Evolutionary conservation across 1,140 invertebrate species (phyloP), one percentile per base, ranked within the genome.

Genomic region (Marisa cornuarietis): DNA sequence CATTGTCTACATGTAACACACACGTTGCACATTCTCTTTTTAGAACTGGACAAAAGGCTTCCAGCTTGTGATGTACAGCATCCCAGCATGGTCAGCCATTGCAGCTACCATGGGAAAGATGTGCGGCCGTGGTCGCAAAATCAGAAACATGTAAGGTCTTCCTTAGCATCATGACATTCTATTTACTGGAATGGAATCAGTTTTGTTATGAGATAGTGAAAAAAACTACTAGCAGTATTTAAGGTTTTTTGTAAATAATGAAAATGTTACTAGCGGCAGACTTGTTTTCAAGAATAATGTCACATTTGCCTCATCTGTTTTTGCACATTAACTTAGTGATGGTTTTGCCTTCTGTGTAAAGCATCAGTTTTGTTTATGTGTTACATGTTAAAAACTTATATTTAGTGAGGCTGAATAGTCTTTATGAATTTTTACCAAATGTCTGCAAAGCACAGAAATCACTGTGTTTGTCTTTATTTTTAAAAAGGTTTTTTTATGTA

Each of bases 51-150:
- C 80, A n/a, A 75, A 81, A 66, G 78, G 78, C 31, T 82, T 85
- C 52, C 78, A 76, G 61, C 20, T 78, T 7, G 68, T 85, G 8
- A 81, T 79, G 74, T 79, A 79, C 74, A 79, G 82, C 16, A 54
- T 83, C 51, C 83, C 83, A 10, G 42, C 83, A 24, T 85, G 83
- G 83, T 80, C 82, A 24, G 77, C 80, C 20, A 83, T 85, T 49
- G 80, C 79, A 61, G 68, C 80, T 4, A 85, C 83, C 61, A 82
- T 85, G 80, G 83, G 83, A 20, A 81, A 83, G 61, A 71, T 85
- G 49, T 81, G 82, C 72, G 83, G 83, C 24, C 65, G 77, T 11
- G 80, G 83, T 51, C 76, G 78, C 31, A 83, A 78, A 54, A 81
- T 79, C 49, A 69, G 82, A 26, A 85, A 85, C 71, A 51, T 83